Evolutionary conservation across 2,888 invertebrate species (phyloP).

Genomic region (Megamerina dolium): DNA sequence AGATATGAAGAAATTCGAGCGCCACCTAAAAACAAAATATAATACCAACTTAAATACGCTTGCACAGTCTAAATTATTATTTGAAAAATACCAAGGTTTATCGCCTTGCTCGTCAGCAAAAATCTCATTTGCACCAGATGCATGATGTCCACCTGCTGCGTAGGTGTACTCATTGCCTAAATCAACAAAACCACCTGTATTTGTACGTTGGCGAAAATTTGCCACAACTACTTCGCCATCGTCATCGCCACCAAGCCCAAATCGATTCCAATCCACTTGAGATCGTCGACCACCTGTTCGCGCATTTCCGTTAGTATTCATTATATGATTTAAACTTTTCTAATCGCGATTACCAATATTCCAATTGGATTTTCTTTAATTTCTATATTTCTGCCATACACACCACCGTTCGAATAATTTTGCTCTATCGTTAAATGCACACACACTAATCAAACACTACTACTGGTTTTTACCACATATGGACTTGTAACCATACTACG

Average conservation of each 20-base stretch:
- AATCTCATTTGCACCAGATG: slow-evolving; percentile 82
- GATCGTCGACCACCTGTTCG: slow-evolving; percentile 13
- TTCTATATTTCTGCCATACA: slow-evolving; percentile 16
- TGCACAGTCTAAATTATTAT: background rate
- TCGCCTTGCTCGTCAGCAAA: slow-evolving; percentile 84
- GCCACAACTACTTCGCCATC: slow-evolving; percentile 46
- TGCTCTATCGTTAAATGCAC: too few species aligned
- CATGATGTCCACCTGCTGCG: slow-evolving; percentile 76
- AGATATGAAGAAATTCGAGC: slow-evolving; percentile 92
- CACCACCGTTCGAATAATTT: slow-evolving; percentile 11
- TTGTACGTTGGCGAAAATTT: slow-evolving; percentile 53
- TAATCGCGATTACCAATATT: slow-evolving; percentile 4
- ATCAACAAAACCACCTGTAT: slow-evolving; percentile 71
- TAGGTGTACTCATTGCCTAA: slow-evolving; percentile 69
- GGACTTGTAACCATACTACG: too few species aligned
- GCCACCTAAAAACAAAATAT: slow-evolving; percentile 75
- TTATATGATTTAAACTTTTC: slow-evolving; percentile 17
- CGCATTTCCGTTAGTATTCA: slow-evolving; percentile 5
- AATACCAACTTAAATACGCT: too few species aligned
- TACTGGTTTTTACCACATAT: too few species aligned
- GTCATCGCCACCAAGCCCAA: slow-evolving; percentile 42
- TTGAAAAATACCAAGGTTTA: slow-evolving; percentile 42
- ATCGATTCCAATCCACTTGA: slow-evolving; percentile 30
- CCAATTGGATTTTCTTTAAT: slow-evolving; percentile 4
- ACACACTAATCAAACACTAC: too few species aligned